A percentile compares a stretch with the other conserved stretches of the same genome.
Evolutionary conservation across 2,113 vertebrate species (phyloP).

Genomic region (Osmerus mordax): DNA sequence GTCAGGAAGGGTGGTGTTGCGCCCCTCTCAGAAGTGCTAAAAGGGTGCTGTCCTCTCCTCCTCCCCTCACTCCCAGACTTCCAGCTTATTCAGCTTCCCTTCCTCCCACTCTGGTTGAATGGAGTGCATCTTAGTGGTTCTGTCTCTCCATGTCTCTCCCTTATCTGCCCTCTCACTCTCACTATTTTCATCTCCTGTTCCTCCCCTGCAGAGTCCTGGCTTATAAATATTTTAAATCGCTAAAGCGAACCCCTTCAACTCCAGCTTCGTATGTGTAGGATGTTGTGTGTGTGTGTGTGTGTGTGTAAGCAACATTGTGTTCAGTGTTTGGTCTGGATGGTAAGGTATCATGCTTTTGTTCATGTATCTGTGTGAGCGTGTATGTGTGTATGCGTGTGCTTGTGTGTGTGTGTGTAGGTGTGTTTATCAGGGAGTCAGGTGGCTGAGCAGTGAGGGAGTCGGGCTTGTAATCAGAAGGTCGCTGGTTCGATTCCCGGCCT

Average conservation of each 20-base stretch:
- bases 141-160: not conserved
- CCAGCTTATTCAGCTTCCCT: not conserved
- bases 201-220: conserved; percentile 47
- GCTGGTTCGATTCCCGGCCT: too few relatives aligned
- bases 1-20: not conserved
- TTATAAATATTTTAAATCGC: conserved; percentile 72
- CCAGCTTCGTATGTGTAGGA: conserved; percentile 22
- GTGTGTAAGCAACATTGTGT: too few relatives aligned
- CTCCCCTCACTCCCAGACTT: not conserved
- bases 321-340: too few relatives aligned
- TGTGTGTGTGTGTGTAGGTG: too few relatives aligned
- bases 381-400: too few relatives aligned
- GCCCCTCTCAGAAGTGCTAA: not conserved
- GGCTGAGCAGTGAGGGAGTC: too few relatives aligned
- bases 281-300: not conserved
- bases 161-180: conserved; percentile 21
- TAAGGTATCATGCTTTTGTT: too few relatives aligned
- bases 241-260: conserved; percentile 66
- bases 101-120: not conserved
- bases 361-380: too few relatives aligned
- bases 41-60: not conserved
- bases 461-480: too few relatives aligned
- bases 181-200: conserved; percentile 48
- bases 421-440: too few relatives aligned
- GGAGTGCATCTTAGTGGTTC: conserved; percentile 10